Base-by-base conservation (phyloP, 2,113 vertebrate species). In the Puntigrus tetrazona region DNA sequence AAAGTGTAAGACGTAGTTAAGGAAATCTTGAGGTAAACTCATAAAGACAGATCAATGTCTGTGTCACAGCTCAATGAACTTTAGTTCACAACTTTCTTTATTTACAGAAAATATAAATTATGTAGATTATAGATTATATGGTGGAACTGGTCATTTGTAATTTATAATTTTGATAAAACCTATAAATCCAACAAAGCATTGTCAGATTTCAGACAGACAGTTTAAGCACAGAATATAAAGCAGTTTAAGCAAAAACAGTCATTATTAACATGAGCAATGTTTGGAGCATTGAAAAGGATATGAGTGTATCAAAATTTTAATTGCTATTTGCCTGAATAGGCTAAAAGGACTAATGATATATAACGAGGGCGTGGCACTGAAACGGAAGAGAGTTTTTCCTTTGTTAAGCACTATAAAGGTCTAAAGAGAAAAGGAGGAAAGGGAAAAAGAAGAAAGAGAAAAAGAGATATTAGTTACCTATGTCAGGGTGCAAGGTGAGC, bases 231-330 rank as follows among this genome's bases (percentile, higher is more conserved):
- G 31, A 61, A 67, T 11, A 7, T 6, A 50, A 59, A 22, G 22
- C 20, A 86, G 38, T 22, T 81, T 55, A 45, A 83, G n/a, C 38
- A 52, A 18, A 16, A 73, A 31, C 82, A 1, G 75, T 13, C 52
- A 85, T n/a, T 85, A 59, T n/a, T 0, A 76, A 84, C 29, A 74
- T 31, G 18, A 13, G 7, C 88, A 27, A 14, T 25, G 34, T 6
- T 36, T 36, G 9, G 16, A 90, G 75, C 79, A 84, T 50, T 88
- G 92, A 85, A 97, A 99, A 99, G 98, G 98, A 99, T 99, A 99
- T 99, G 98, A 98, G 95, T 98, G 97, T 97, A 99, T 98, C 97
- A 99, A 98, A 98, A 99, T 98, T 96, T 98, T 99, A 96, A 99
- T 99, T 95, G 98, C 98, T 97, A 98, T 97, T 96, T 94, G 96